Evolutionary conservation across 2,888 invertebrate genomes (phyloP).

Genomic region (Macropis europaea): DNA sequence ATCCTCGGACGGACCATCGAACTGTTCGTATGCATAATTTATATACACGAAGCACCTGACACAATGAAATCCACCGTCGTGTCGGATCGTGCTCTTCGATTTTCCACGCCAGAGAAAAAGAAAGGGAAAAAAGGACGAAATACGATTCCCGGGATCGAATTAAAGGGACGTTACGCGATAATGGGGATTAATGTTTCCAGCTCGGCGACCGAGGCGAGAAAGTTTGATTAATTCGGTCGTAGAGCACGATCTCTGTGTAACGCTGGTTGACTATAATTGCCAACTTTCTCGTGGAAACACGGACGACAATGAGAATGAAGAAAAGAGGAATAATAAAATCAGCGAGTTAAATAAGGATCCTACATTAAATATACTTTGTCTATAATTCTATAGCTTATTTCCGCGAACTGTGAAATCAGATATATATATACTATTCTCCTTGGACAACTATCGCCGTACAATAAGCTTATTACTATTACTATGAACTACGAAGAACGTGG

Average conservation of each 20-base stretch:
- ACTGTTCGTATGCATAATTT: constrained; percentile 34
- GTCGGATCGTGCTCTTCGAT: constrained; percentile 7
- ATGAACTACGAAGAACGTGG: constrained; percentile 45
- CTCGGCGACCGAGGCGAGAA: constrained; percentile 13
- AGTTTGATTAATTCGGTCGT: constrained; percentile 38
- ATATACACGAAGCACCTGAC: constrained; percentile 53
- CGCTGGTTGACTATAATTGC: constrained; percentile 39
- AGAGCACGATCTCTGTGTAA: constrained; percentile 18
- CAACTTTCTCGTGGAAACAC: constrained; percentile 24
- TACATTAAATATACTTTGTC: constrained; percentile 7
- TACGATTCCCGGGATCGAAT: constrained; percentile 28
- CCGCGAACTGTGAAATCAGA: constrained; percentile 8
- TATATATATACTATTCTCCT: constrained; percentile 6
- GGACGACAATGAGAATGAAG: not conserved
- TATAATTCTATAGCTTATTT: not conserved
- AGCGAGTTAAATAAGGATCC: constrained; percentile 14
- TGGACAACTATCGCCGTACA: constrained; percentile 29
- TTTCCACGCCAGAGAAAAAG: not conserved
- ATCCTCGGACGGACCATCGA: not conserved
- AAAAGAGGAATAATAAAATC: no score
- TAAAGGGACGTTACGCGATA: constrained; percentile 25
- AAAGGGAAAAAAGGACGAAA: constrained; percentile 1
- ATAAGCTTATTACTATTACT: constrained; percentile 45
- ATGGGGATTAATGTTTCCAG: constrained; percentile 39
- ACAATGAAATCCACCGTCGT: constrained; percentile 26